Percentiles rank a stretch among this genome's conserved stretches.
phyloP scores from a whole-genome alignment of 2,888 invertebrate species.

The Drosophila paramelanica region DNA sequence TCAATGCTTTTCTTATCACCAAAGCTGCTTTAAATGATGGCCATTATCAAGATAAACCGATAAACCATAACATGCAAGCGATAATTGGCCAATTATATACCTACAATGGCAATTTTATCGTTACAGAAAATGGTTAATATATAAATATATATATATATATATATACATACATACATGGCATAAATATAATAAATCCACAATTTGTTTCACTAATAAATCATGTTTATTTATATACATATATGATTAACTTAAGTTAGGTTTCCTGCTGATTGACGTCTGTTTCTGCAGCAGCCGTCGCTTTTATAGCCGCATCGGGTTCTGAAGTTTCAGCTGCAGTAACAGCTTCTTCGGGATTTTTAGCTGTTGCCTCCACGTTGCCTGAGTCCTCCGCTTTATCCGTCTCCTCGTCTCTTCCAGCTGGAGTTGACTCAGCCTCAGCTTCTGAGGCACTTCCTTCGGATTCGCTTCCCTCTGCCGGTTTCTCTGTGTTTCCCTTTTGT shows the following conservation, averaged over 20 bases:
- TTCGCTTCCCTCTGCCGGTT: conserved; percentile 32
- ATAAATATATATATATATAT: conserved; percentile 46
- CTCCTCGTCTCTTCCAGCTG: not conserved
- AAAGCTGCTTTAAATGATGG: conserved; percentile 71
- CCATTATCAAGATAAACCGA: conserved; percentile 39
- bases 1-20: conserved; percentile 66
- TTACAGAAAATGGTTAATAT: conserved; percentile 57
- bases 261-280: not conserved
- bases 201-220: conserved; percentile 59
- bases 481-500: conserved; percentile 14
- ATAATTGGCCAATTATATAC: conserved; percentile 37
- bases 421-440: conserved; percentile 12
- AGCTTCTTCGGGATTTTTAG: not conserved
- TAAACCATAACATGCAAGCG: conserved; percentile 37
- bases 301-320: not conserved
- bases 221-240: conserved; percentile 15
- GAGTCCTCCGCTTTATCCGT: not conserved
- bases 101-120: conserved; percentile 43
- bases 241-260: conserved; percentile 9
- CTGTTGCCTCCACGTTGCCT: not conserved
- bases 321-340: not conserved
- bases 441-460: conserved; percentile 56
- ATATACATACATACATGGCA: conserved; percentile 37
- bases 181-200: conserved; percentile 54
- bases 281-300: not conserved